Conservation (phyloP, 1,140 invertebrate genomes). For the Drosophila tsacasi region DNA sequence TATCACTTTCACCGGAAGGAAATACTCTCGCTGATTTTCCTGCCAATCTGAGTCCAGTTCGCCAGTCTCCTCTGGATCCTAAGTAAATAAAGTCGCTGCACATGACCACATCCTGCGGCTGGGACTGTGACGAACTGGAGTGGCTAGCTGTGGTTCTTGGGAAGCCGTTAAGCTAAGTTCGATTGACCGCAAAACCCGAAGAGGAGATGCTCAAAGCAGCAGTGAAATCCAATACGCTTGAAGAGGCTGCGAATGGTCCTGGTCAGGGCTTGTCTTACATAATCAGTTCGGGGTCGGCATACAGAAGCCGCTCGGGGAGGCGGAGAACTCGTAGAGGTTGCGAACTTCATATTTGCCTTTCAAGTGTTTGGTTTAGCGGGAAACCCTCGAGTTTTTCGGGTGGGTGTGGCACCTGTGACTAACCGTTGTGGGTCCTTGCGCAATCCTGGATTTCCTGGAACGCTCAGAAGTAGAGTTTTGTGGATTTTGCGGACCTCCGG, state of each 20-base stretch:
- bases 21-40: conserved; percentile 21
- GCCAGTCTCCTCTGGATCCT: conserved; percentile 36
- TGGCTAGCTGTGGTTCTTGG: conserved; percentile 18
- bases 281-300: conserved; percentile 41
- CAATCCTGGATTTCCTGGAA: conserved; percentile 48
- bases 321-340: conserved; percentile 38
- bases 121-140: conserved; percentile 9
- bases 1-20: conserved; percentile 56
- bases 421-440: conserved; percentile 37
- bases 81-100: conserved; percentile 51
- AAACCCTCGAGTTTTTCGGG: conserved; percentile 43
- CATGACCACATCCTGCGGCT: conserved; percentile 65
- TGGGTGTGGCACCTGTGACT: conserved; percentile 69
- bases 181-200: conserved; percentile 66
- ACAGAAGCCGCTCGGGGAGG: conserved; percentile 9
- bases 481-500: conserved; percentile 54
- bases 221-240: conserved; percentile 76
- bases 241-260: conserved; percentile 68
- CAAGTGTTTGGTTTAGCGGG: conserved; percentile 75
- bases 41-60: conserved; percentile 11
- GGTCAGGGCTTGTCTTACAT: conserved; percentile 69
- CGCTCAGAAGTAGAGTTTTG: conserved; percentile 33
- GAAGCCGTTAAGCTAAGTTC: conserved; percentile 77
- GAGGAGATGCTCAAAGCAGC: conserved; percentile 25
- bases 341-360: conserved; percentile 55